Percentiles rank a stretch among this genome's conserved stretches.
phyloP scores from a whole-genome alignment of 1,140 invertebrate genomes.

The Orius insidiosus region DNA sequence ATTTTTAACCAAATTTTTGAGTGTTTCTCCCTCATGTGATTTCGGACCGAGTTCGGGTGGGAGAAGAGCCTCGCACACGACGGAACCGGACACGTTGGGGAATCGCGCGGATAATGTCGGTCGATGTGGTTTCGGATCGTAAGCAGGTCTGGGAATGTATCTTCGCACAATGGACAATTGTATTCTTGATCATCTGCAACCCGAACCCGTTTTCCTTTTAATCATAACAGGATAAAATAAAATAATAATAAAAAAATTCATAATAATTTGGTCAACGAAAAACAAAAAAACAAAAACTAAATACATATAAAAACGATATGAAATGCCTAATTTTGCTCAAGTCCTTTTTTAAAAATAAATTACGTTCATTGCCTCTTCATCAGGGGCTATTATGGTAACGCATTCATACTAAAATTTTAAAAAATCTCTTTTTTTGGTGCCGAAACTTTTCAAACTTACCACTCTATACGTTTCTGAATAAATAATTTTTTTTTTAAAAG shows the following conservation, averaged over 20 bases:
- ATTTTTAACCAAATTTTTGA: slow-evolving; percentile 59
- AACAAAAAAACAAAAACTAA: not conserved
- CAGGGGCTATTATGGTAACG: no score
- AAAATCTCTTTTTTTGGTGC: no score
- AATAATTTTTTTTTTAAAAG: no score
- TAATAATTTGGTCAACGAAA: no score
- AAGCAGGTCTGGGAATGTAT: slow-evolving; percentile 39
- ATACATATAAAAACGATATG: not conserved
- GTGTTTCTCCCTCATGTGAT: slow-evolving; percentile 68
- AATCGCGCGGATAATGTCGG: slow-evolving; percentile 63
- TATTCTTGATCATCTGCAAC: slow-evolving; percentile 26
- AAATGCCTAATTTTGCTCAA: no score
- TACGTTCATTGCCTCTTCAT: no score
- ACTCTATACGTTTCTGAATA: no score
- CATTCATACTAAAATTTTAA: no score
- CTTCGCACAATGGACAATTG: slow-evolving; percentile 50
- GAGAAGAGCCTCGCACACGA: slow-evolving; percentile 53
- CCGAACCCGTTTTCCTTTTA: slow-evolving; percentile 19
- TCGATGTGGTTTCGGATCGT: slow-evolving; percentile 53
- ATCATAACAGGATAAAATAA: not conserved
- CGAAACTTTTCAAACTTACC: no score
- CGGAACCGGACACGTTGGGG: slow-evolving; percentile 54
- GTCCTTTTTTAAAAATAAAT: no score
- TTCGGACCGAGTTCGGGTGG: slow-evolving; percentile 64
- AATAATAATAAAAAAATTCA: not conserved